A percentile compares a stretch with the other conserved stretches of the same genome.
These are phyloP conservation scores for Neodiprion pinetum DNA, from an alignment of 1,140 invertebrate genomes.

Conservation along the genomic window DNA sequence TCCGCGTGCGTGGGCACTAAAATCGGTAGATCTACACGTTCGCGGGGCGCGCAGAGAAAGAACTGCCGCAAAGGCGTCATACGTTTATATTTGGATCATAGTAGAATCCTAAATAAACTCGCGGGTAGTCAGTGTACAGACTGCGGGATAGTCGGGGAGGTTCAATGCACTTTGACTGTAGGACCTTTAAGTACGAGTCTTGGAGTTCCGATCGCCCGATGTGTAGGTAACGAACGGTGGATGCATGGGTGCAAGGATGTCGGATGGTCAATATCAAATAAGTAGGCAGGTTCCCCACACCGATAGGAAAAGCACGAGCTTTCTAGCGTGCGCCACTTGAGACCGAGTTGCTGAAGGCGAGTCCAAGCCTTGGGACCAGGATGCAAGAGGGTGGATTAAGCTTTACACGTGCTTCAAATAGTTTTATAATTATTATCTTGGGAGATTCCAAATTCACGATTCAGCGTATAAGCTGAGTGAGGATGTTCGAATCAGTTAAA, in stretches of 20 bases:
- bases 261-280: not conserved
- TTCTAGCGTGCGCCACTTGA: not conserved
- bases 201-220: not conserved
- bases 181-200: constrained; percentile 3
- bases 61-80: constrained; percentile 6
- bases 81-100: constrained; percentile 2
- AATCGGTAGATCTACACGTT: not conserved
- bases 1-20: not conserved
- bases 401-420: not conserved
- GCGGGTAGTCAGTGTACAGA: not conserved
- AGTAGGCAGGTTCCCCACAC: not conserved
- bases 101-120: not conserved
- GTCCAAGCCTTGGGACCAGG: not conserved
- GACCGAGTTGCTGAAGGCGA: not conserved
- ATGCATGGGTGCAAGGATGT: no score
- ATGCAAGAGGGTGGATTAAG: not conserved
- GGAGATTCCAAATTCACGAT: no score
- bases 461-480: no score
- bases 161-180: not conserved
- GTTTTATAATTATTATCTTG: no score
- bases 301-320: not conserved
- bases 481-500: no score
- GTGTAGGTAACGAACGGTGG: no score
- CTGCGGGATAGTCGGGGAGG: not conserved
- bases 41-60: not conserved